These are phyloP conservation scores for Zaprionus obscuricornis DNA, from an alignment of 2,888 invertebrate species.

Conservation along the genomic window DNA sequence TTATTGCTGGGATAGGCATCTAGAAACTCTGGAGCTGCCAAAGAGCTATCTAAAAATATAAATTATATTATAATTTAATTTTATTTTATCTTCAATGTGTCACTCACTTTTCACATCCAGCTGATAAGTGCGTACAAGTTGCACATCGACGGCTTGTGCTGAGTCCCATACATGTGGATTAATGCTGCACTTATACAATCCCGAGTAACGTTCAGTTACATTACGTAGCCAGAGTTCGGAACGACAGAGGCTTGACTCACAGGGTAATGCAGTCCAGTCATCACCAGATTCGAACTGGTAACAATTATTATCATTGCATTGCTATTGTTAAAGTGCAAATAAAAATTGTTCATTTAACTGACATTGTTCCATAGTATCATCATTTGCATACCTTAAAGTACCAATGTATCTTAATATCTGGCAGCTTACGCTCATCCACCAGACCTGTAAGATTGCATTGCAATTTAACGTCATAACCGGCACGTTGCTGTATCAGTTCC, in stretches of 20 bases:
- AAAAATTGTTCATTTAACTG: neutral
- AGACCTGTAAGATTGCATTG: slow-evolving; percentile 79
- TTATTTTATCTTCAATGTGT: neutral
- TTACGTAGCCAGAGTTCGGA: slow-evolving; percentile 77
- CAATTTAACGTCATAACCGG: slow-evolving; percentile 78
- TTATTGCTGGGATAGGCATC: slow-evolving; percentile 79
- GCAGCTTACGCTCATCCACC: slow-evolving; percentile 61
- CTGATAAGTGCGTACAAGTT: slow-evolving; percentile 81
- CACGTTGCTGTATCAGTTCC: slow-evolving; percentile 79
- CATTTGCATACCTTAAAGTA: slow-evolving; percentile 77
- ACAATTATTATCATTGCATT: slow-evolving; percentile 79
- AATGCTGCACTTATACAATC: slow-evolving; percentile 82
- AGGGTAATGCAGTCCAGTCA: slow-evolving; percentile 80
- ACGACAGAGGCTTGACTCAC: slow-evolving; percentile 75
- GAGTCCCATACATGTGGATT: slow-evolving; percentile 74
- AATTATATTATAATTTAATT: neutral
- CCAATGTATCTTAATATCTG: slow-evolving; percentile 78
- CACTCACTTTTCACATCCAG: slow-evolving; percentile 81
- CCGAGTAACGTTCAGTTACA: slow-evolving; percentile 81
- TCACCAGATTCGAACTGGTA: slow-evolving; percentile 55
- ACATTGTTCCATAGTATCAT: neutral
- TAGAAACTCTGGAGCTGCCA: slow-evolving; percentile 79
- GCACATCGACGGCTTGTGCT: slow-evolving; percentile 74
- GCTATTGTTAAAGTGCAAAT: slow-evolving; percentile 52
- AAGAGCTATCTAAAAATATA: slow-evolving; percentile 64